Conservation (phyloP, 2,888 invertebrate genomes). For the Invenusta paracnida region DNA sequence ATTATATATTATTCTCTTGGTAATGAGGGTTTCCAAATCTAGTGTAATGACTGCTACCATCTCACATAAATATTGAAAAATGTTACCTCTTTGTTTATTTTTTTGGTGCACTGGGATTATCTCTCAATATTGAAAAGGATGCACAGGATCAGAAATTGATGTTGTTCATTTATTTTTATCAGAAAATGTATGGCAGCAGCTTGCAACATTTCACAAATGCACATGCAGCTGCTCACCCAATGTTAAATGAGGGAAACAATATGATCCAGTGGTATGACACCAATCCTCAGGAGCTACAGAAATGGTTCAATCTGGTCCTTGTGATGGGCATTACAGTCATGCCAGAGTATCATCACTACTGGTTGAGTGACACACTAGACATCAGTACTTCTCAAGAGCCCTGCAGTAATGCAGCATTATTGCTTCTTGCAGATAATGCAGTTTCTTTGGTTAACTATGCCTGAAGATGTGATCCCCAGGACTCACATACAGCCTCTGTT, state of each 20-base stretch:
- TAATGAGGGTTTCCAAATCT: too few species aligned
- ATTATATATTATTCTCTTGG: too few species aligned
- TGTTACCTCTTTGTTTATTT: too few species aligned
- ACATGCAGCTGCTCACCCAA: not conserved
- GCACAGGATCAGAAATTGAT: not conserved
- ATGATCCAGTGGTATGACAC: not conserved
- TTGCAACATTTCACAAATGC: not conserved
- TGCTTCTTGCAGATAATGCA: not conserved
- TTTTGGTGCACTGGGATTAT: not conserved
- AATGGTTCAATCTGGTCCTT: not conserved
- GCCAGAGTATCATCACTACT: not conserved
- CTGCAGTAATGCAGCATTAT: not conserved
- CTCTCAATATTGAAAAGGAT: not conserved
- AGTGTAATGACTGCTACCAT: too few species aligned
- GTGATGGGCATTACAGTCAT: slow-evolving; percentile 6
- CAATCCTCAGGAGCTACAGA: not conserved
- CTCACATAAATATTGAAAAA: too few species aligned
- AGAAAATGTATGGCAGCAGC: not conserved
- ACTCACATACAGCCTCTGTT: not conserved
- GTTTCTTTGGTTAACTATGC: not conserved
- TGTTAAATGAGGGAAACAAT: not conserved
- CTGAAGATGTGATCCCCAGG: not conserved
- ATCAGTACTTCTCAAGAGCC: not conserved
- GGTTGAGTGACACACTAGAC: not conserved
- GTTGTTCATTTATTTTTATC: not conserved